Evolutionary conservation across 2,888 invertebrate genomes (phyloP).

Genomic region (Agriopis marginaria): DNA sequence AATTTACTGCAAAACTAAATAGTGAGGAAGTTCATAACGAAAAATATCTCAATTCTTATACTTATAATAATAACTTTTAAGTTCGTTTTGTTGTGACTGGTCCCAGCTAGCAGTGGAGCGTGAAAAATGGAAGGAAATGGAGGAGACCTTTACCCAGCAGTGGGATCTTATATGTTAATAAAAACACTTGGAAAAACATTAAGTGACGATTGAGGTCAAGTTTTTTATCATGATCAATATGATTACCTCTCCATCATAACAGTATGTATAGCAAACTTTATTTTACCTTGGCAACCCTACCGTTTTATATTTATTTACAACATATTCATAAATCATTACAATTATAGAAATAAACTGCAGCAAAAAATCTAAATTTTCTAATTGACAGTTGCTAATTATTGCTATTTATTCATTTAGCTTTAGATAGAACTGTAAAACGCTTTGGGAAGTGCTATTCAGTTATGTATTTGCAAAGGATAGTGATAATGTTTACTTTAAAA

Average conservation of each 20-base stretch:
- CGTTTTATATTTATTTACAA: background rate
- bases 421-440: background rate
- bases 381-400: background rate
- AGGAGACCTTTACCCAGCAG: no score
- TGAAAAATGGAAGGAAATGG: no score
- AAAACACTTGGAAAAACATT: no score
- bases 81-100: no score
- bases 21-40: conserved; percentile 68
- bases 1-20: conserved; percentile 85
- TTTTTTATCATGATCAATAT: no score
- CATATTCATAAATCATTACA: background rate
- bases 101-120: no score
- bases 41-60: conserved; percentile 10
- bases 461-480: background rate
- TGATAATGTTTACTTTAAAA: background rate
- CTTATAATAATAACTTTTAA: no score
- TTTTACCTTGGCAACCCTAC: background rate
- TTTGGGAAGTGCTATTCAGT: background rate
- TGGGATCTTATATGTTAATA: no score
- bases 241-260: no score
- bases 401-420: background rate
- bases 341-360: background rate
- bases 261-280: background rate
- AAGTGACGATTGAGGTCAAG: no score
- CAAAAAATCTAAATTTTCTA: background rate